Percentiles rank a stretch among this genome's conserved stretches.
These are phyloP conservation scores for Sarcophaga rosellei DNA, from an alignment of 2,888 invertebrate species.

Conservation along the genomic window DNA sequence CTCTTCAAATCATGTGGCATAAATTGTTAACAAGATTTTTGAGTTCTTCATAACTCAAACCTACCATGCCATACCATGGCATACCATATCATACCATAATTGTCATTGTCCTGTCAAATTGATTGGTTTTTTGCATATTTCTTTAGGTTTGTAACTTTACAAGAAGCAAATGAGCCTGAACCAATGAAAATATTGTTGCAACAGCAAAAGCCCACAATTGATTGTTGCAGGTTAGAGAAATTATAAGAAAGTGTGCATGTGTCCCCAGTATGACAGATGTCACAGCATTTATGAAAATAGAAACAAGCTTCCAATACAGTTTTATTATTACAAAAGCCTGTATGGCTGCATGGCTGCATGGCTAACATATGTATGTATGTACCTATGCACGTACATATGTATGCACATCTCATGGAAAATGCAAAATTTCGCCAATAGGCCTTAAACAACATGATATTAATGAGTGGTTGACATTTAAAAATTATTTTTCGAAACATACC, in stretches of 20 bases:
- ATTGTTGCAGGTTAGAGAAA: neutral
- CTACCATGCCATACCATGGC: too few species aligned
- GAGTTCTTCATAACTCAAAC: too few species aligned
- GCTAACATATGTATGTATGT: too few species aligned
- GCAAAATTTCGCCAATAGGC: neutral
- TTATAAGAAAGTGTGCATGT: neutral
- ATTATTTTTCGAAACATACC: too few species aligned
- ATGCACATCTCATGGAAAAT: neutral
- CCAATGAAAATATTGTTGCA: neutral
- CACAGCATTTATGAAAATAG: neutral
- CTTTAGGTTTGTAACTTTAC: neutral
- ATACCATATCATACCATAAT: neutral
- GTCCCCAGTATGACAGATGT: neutral
- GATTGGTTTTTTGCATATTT: neutral
- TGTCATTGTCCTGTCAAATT: neutral
- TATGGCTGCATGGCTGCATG: too few species aligned
- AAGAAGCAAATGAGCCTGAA: too few species aligned
- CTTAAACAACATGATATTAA: too few species aligned
- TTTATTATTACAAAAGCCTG: too few species aligned
- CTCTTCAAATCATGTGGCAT: too few species aligned
- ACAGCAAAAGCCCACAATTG: neutral
- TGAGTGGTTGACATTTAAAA: neutral
- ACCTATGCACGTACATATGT: too few species aligned
- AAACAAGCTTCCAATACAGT: neutral
- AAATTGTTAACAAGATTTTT: too few species aligned